A percentile compares a stretch with the other conserved stretches of the same genome.
Conservation (phyloP, 2,888 invertebrate species). For the Leucophora obtusa region DNA sequence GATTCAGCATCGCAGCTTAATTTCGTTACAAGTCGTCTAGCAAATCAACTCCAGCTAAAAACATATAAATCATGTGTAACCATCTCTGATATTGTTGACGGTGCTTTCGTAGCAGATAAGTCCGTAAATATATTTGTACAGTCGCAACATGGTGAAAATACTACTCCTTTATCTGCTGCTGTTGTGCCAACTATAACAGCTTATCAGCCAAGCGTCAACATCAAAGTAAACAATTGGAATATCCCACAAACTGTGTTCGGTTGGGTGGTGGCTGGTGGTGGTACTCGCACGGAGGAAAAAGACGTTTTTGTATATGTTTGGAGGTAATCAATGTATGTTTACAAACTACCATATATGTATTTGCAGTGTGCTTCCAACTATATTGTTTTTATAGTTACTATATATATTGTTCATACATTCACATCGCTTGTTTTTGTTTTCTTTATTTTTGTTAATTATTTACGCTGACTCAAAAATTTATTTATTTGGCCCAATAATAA, state of each 20-base stretch:
- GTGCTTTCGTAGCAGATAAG: constrained; percentile 28
- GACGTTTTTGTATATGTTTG: no score
- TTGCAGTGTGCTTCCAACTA: no score
- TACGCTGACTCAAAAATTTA: no score
- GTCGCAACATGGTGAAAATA: constrained; percentile 11
- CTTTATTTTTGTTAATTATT: no score
- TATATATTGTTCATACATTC: no score
- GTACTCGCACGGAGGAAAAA: no score
- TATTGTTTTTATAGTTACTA: no score
- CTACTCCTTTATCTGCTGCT: constrained; percentile 46
- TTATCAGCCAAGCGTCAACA: constrained; percentile 56
- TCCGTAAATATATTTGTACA: constrained; percentile 19
- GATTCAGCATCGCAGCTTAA: constrained; percentile 44
- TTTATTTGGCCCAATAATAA: no score
- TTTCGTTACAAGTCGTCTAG: constrained; percentile 25
- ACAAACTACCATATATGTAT: no score
- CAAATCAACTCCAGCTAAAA: constrained; percentile 37
- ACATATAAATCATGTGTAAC: constrained; percentile 3
- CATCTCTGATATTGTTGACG: constrained; percentile 51
- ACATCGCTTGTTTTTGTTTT: no score
- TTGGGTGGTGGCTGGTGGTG: constrained; percentile 62
- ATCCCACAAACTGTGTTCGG: neutral
- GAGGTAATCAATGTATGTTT: no score
- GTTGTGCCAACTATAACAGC: constrained; percentile 60
- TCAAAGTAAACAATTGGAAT: constrained; percentile 45